Evolutionary conservation across 2,888 invertebrate genomes (phyloP), one percentile per base, ranked within the genome.

Genomic region (Lasioglossum calceatum): DNA sequence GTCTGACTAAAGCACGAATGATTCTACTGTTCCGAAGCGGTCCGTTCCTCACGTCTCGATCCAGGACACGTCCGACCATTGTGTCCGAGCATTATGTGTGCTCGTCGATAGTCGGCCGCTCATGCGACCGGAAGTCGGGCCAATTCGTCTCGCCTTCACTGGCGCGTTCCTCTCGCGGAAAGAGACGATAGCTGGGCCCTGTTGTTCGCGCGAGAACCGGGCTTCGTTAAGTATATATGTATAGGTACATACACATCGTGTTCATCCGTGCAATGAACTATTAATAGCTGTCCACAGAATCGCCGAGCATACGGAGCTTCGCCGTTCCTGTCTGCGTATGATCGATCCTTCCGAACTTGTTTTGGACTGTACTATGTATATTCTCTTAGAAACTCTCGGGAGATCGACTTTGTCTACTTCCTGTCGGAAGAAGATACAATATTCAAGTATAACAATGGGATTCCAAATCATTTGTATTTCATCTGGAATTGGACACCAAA

Each of bases 251-350:
- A 89, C 82, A 87, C 85, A 87, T 82, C 88, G 85, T 85, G 82
- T 81, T 90, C 89, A 85, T 85, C 82, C 91, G 90, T 88, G 89
- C 91, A 90, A 89, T 87, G 86, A 90, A 88, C 90, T 91, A 91
- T 91, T 91, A 91, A 91, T 91, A 91, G 91, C 88, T 86, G 85
- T 90, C 77, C 77, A 74, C 86, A 82, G 88, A 80, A 78, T 82
- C 81, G 87, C 73, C 67, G 83, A 64, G n/a, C n/a, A 58, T n/a
- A 58, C 77, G 87, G 82, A 84, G 72, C 82, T 77, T 79, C 70
- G 85, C 85, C 84, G 78, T 87, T 89, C 88, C 82, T 86, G 86
- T 90, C 89, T 58, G 79, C 61, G 79, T 54, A 85, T 87, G 81
- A 89, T 90, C 64, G 64, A 64, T 64, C 64, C 32, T 16, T 16